Base-by-base conservation (phyloP, 2,113 vertebrate genomes). In the Anguilla rostrata region DNA sequence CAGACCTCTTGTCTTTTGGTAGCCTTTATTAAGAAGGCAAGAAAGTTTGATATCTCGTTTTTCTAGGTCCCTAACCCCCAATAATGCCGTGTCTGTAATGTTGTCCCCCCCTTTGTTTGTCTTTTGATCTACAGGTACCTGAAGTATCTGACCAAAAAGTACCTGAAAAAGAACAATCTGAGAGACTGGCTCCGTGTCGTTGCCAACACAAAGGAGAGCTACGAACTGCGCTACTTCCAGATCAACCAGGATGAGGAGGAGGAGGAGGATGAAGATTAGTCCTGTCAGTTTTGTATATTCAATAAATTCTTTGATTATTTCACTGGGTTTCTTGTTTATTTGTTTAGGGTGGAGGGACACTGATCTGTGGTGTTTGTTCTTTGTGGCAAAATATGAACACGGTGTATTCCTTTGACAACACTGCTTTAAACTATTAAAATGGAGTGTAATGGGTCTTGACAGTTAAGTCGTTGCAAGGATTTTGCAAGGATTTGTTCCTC, bases 71-170 rank as follows among this genome's bases (percentile, higher is more conserved):
- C 56, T 60, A 56, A 14, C 43, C 43, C 56, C 11, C 14, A 60
- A 71, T 71, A 20, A n/a, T n/a, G 9, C 63, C 7, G 26, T 22
- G 26, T 16, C 20, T 34, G 39, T 56, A 60, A 40, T 22, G 53
- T 34, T 78, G 63, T 20, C 34, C 22, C 14, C 14, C 43, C 16
- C 20, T 8, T 12, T 82, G 20, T 20, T 71, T 75, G 11, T n/a
- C 4, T 39, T 88, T 71, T 57, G 39, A 0, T 89, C 57, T 86
- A 0, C 92, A 99, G 98, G 93, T 99, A 99, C 91, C 91, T 99
- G 91, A 99, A 99, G 87, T 99, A 99, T 92, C 96, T 99, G 39
- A 99, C 98, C 83, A 99, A 99, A 95, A 99, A 99, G 89, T 99
- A 99, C 85, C 94, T 99, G 93, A 99, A 99, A 93, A 99, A 99